Evolutionary conservation across 2,113 vertebrate genomes (phyloP).

Genomic region (Thomomys bottae): DNA sequence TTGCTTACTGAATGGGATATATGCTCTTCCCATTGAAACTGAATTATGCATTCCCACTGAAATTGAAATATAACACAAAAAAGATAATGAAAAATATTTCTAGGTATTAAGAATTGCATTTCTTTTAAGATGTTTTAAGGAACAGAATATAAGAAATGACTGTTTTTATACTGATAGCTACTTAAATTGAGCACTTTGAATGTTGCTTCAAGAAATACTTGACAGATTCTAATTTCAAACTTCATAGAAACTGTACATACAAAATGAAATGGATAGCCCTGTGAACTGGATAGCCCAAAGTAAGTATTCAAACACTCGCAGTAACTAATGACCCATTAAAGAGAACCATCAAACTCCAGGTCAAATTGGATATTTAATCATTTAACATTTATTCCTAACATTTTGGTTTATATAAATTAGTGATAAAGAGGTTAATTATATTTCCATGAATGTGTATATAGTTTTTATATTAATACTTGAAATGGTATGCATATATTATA

Average conservation of each 20-base stretch:
- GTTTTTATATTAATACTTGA: no score
- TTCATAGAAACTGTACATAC: not conserved
- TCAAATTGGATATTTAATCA: not conserved
- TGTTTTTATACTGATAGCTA: not conserved
- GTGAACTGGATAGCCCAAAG: not conserved
- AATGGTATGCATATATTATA: no score
- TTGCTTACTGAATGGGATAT: not conserved
- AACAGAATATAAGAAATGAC: not conserved
- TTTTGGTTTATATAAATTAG: not conserved
- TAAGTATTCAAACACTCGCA: not conserved
- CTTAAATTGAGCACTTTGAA: conserved; percentile 38
- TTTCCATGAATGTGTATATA: no score
- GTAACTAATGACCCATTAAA: conserved; percentile 16
- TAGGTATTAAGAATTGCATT: not conserved
- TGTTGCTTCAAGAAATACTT: not conserved
- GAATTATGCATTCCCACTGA: not conserved
- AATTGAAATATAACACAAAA: not conserved
- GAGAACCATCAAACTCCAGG: not conserved
- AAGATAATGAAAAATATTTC: conserved; percentile 13
- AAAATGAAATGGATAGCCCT: conserved; percentile 7
- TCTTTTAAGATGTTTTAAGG: not conserved
- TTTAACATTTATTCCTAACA: conserved; percentile 22
- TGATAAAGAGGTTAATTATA: no score
- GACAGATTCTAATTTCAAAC: conserved; percentile 12
- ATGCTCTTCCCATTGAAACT: not conserved